These are phyloP conservation scores for Axinella damicornis DNA, from an alignment of 37 sponge, comb jelly and placozoan genomes.

Conservation along the genomic window DNA sequence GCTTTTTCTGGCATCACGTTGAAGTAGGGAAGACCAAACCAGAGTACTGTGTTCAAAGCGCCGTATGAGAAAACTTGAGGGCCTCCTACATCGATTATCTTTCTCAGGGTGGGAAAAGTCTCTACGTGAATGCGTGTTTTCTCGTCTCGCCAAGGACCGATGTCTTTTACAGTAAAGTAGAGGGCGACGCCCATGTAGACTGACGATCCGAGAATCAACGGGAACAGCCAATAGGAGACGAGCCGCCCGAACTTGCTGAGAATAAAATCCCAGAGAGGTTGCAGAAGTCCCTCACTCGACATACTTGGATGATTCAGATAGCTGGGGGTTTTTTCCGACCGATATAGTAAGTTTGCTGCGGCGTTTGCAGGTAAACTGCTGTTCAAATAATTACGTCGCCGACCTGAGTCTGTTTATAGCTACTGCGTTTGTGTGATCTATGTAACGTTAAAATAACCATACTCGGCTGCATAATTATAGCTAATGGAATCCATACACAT, in stretches of 20 bases:
- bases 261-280: slow-evolving; percentile 16
- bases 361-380: too few relatives aligned
- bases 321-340: too few relatives aligned
- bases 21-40: neutral
- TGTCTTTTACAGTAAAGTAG: slow-evolving; percentile 22
- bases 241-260: neutral
- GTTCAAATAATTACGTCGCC: too few relatives aligned
- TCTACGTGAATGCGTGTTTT: slow-evolving; percentile 12
- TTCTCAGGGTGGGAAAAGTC: neutral
- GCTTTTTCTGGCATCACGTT: neutral
- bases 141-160: neutral
- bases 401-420: too few relatives aligned
- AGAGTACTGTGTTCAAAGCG: neutral
- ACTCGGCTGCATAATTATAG: too few relatives aligned
- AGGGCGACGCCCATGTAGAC: neutral
- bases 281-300: slow-evolving; percentile 8
- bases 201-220: neutral
- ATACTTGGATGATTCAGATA: too few relatives aligned
- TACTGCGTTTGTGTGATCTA: too few relatives aligned
- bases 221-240: slow-evolving; percentile 29
- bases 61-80: neutral
- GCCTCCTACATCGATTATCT: neutral
- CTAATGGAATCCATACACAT: too few relatives aligned
- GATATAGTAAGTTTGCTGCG: too few relatives aligned
- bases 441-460: too few relatives aligned